Evolutionary conservation across 2,797 vertebrate genomes (phyloP).

Genomic region (Mormyrus proboscirostris): DNA sequence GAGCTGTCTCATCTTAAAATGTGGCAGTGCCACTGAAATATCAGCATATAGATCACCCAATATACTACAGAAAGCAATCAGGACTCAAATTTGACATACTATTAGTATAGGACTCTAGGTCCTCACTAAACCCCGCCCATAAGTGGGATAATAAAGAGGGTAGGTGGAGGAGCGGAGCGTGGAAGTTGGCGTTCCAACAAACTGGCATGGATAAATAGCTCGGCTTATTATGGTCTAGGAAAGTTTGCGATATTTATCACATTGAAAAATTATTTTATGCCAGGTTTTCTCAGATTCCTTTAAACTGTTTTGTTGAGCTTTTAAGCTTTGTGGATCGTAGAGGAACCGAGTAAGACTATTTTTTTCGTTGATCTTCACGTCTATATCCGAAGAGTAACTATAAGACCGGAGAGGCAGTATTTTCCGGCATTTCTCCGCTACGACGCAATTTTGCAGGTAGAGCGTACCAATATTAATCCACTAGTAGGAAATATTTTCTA

Average conservation of each 20-base stretch:
- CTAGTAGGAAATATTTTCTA: background rate
- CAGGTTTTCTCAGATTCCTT: background rate
- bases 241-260: background rate
- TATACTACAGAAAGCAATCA: background rate
- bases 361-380: background rate
- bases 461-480: background rate
- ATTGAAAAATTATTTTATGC: background rate
- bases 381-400: background rate
- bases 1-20: background rate
- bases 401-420: background rate
- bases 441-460: background rate
- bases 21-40: background rate
- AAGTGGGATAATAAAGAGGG: background rate
- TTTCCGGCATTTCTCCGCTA: background rate
- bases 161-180: background rate
- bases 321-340: constrained; percentile 4
- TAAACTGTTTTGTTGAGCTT: background rate
- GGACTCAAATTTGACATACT: background rate
- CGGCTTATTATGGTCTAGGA: background rate
- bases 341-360: background rate
- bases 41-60: background rate
- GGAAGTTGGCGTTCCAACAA: background rate
- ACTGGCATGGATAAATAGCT: background rate
- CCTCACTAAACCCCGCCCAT: background rate
- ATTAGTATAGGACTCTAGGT: background rate